phyloP scores from a whole-genome alignment of 2,113 vertebrate genomes.

The Haplotaxodon microlepis region DNA sequence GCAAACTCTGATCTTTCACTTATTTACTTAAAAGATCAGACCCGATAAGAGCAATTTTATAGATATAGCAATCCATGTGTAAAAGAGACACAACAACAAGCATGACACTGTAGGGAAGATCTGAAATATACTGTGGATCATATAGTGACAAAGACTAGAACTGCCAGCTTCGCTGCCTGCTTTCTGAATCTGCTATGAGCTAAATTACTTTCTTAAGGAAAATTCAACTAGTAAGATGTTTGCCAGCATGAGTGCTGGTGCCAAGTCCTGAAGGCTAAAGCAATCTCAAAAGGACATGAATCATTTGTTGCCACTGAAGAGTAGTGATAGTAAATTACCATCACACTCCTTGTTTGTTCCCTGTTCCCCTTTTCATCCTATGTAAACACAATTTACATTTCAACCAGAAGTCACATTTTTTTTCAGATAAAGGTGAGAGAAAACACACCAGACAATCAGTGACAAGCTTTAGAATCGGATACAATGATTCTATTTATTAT shows the following conservation, averaged over 20 bases:
- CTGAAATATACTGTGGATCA: not conserved
- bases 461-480: not conserved
- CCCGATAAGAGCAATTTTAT: not conserved
- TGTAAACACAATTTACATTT: not conserved
- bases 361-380: not conserved
- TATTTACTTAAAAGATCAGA: not conserved
- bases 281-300: not conserved
- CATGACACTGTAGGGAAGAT: not conserved
- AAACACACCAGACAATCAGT: not conserved
- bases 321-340: not conserved
- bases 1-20: not conserved
- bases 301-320: not conserved
- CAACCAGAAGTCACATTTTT: not conserved
- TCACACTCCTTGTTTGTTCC: not conserved
- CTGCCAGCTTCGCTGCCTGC: not conserved
- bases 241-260: not conserved
- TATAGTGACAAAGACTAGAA: not conserved
- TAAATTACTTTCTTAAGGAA: not conserved
- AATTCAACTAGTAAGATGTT: not conserved
- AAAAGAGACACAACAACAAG: not conserved
- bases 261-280: not conserved
- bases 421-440: not conserved
- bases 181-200: not conserved
- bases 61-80: not conserved
- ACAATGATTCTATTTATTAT: not conserved